phyloP scores from a whole-genome alignment of 2,797 vertebrate species.

The Acipenser oxyrinchus region DNA sequence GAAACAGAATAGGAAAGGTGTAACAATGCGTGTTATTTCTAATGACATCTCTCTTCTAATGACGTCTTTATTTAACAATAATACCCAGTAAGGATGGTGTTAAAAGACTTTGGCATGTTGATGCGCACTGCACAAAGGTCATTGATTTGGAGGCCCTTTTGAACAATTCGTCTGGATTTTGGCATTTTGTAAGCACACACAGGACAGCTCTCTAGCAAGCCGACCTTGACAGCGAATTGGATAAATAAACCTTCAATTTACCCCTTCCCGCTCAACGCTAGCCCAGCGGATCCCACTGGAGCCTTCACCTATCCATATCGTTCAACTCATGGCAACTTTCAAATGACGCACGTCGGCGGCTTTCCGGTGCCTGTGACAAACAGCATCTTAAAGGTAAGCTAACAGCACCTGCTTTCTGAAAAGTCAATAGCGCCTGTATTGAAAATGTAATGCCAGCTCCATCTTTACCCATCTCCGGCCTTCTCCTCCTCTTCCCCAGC shows the following conservation, averaged over 20 bases:
- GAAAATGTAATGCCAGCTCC: conserved; percentile 95
- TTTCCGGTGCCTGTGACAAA: conserved; percentile 90
- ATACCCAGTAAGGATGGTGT: conserved; percentile 79
- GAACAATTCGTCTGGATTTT: conserved; percentile 95
- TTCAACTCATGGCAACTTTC: conserved; percentile 78
- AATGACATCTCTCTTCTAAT: conserved; percentile 48
- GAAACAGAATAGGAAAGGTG: no score
- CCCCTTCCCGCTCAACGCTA: conserved; percentile 71
- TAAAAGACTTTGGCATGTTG: conserved; percentile 83
- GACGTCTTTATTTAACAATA: conserved; percentile 79
- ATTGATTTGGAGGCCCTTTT: conserved; percentile 82
- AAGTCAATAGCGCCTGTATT: conserved; percentile 85
- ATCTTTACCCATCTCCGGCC: conserved; percentile 69
- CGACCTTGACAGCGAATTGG: conserved; percentile 99
- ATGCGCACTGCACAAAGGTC: conserved; percentile 93
- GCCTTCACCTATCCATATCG: conserved; percentile 96
- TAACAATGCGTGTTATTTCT: no score
- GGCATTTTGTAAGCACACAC: conserved; percentile 97
- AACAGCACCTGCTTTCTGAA: conserved; percentile 63
- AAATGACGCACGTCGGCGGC: conserved; percentile 71
- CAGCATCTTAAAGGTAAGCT: conserved; percentile 87
- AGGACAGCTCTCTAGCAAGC: conserved; percentile 95
- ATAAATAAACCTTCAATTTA: conserved; percentile 99
- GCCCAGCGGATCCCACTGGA: conserved; percentile 80
- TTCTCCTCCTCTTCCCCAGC: conserved; percentile 37